phyloP scores from a whole-genome alignment of 2,888 invertebrate species.

The Amphipyra tragopoginis region DNA sequence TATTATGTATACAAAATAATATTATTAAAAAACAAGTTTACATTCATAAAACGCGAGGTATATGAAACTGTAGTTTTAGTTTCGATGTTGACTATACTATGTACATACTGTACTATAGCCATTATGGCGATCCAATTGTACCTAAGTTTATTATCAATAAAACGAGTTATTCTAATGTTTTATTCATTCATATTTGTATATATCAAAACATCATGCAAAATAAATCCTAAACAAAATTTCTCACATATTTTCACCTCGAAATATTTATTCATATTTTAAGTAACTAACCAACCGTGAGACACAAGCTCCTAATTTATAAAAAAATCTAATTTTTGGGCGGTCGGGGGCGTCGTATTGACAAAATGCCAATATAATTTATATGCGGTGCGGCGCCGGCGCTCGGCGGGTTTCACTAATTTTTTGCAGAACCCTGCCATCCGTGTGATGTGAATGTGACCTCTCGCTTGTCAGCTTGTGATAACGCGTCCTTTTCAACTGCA shows the following conservation, averaged over 20 bases:
- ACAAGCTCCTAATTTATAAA: constrained; percentile 39
- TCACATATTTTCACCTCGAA: neutral
- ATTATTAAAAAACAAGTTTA: too few relatives aligned
- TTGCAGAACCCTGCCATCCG: constrained; percentile 54
- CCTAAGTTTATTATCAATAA: too few relatives aligned
- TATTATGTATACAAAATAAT: too few relatives aligned
- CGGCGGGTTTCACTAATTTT: constrained; percentile 63
- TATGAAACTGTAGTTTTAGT: too few relatives aligned
- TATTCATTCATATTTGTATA: too few relatives aligned
- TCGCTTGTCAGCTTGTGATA: constrained; percentile 59
- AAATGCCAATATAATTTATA: constrained; percentile 84
- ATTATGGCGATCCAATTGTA: too few relatives aligned
- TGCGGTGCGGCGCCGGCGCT: constrained; percentile 74
- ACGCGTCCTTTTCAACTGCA: constrained; percentile 52
- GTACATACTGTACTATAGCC: too few relatives aligned
- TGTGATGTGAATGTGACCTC: constrained; percentile 63
- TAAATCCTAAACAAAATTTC: too few relatives aligned
- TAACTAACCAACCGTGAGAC: constrained; percentile 49
- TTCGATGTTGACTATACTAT: too few relatives aligned
- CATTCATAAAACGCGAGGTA: too few relatives aligned
- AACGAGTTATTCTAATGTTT: too few relatives aligned
- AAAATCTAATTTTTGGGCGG: constrained; percentile 64
- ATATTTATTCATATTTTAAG: constrained; percentile 20
- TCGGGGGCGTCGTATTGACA: constrained; percentile 81
- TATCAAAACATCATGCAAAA: too few relatives aligned